Evolutionary conservation across 1,140 invertebrate species (phyloP).

Genomic region (Harlomillsia oculata): DNA sequence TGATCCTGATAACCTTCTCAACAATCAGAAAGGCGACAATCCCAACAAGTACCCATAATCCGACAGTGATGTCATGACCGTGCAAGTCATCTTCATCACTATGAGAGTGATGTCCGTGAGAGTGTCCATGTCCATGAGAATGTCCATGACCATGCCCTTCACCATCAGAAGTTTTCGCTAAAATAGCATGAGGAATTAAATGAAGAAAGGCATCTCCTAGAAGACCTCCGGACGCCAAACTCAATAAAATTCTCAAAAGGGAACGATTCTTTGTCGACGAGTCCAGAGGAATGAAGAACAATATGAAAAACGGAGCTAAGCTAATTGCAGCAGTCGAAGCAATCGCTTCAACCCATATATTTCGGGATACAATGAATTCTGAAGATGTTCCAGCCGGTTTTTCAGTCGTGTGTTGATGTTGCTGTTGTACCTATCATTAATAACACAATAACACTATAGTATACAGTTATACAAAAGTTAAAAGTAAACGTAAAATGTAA

Average conservation of each 20-base stretch:
- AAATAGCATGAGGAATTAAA: slow-evolving; percentile 86
- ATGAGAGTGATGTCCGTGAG: slow-evolving; percentile 41
- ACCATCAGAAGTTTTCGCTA: slow-evolving; percentile 43
- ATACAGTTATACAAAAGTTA: too few relatives aligned
- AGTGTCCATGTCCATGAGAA: slow-evolving; percentile 46
- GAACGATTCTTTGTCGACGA: slow-evolving; percentile 73
- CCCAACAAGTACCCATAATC: slow-evolving; percentile 81
- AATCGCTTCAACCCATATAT: slow-evolving; percentile 71
- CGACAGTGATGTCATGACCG: slow-evolving; percentile 68
- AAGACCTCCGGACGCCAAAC: slow-evolving; percentile 88
- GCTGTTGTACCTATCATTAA: too few relatives aligned
- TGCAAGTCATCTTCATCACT: slow-evolving; percentile 50
- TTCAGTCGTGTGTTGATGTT: too few relatives aligned
- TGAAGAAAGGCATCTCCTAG: slow-evolving; percentile 94
- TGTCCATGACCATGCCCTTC: slow-evolving; percentile 48
- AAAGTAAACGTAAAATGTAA: background rate
- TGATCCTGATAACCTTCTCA: slow-evolving; percentile 81
- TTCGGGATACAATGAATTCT: too few relatives aligned
- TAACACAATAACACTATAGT: too few relatives aligned
- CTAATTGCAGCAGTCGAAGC: slow-evolving; percentile 86
- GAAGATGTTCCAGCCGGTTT: too few relatives aligned
- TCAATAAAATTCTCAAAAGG: slow-evolving; percentile 76
- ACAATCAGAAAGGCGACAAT: slow-evolving; percentile 83
- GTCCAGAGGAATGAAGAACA: slow-evolving; percentile 87
- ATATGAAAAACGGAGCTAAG: slow-evolving; percentile 81